A percentile compares a stretch with the other conserved stretches of the same genome.
These are phyloP conservation scores for Lates calcarifer DNA, from an alignment of 2,113 vertebrate species.

Conservation along the genomic window DNA sequence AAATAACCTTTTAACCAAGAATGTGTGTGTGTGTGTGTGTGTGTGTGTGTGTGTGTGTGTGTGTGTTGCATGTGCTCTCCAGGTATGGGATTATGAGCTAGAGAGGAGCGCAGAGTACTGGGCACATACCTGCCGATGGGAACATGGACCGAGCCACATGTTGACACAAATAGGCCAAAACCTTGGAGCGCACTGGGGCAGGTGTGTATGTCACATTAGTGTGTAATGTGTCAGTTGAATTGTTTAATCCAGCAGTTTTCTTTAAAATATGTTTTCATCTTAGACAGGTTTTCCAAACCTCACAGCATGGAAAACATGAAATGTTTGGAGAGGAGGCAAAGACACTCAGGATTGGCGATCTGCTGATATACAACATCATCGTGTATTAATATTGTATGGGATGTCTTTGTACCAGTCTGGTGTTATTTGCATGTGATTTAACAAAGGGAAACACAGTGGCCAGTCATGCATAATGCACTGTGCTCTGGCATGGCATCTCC, in stretches of 20 bases:
- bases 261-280: not conserved
- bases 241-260: not conserved
- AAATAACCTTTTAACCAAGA: not conserved
- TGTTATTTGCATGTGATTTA: too few species aligned
- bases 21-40: constrained; percentile 32
- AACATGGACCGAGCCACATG: constrained; percentile 94
- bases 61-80: constrained; percentile 28
- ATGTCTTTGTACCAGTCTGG: too few species aligned
- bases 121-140: constrained; percentile 94
- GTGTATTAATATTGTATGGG: too few species aligned
- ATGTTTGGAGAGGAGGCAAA: too few species aligned
- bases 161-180: constrained; percentile 98
- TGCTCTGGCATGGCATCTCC: too few species aligned
- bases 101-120: constrained; percentile 96
- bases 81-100: constrained; percentile 96
- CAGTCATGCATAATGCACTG: too few species aligned
- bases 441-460: too few species aligned
- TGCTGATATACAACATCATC: too few species aligned
- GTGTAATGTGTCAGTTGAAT: not conserved
- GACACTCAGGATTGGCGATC: too few species aligned
- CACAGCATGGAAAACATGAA: too few species aligned
- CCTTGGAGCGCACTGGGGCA: constrained; percentile 96
- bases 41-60: constrained; percentile 37
- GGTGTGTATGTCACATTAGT: constrained; percentile 81
- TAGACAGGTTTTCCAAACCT: not conserved